Base-by-base conservation (phyloP, 1,140 invertebrate species). In the Lasaia peninsularis region DNA sequence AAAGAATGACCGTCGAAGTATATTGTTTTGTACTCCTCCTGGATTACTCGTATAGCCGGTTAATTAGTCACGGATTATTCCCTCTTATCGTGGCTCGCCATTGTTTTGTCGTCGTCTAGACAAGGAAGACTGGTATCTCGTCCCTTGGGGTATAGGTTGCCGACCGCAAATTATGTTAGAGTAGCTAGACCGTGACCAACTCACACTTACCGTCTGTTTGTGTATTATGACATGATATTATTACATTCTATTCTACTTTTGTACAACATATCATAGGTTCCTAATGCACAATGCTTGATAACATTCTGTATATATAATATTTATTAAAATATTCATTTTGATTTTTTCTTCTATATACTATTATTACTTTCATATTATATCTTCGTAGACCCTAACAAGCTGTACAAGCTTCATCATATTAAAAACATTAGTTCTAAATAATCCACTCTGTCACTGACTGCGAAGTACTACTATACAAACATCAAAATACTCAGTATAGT, bases 121-220 rank as follows among this genome's bases (percentile, higher is more conserved):
- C 79, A 52, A 72, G 73, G 66, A 78, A 70, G 71, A 64, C 58
- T 56, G 59, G 68, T 75, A 69, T 73, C 56, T 56, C 71, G 58
- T 72, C 73, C 70, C 73, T 51, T 59, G 69, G 73, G 75, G 75
- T 66, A 79, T 77, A 72, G 77, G 75, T 79, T 77, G 79, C 72
- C 71, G 75, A 79, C 76, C 79, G 80, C 78, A 84, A 86, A 86
- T 82, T 71, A 73, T 78, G 78, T 81, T 81, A 75, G 69, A 63
- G 59, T 66, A 59, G 66, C 60, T 69, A 76, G 77, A 78, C 69
- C 73, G 72, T 83, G 58, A 57, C 75, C 72, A 51, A 58, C 56
- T 24, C 40, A 54, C 52, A 53, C 37, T 56, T 57, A 54, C 56
- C 56, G 63, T 65, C 56, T 73, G 48, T 64, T 60, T 34, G 16